phyloP scores from a whole-genome alignment of 2,888 invertebrate genomes.

The Copidosoma aretas region DNA sequence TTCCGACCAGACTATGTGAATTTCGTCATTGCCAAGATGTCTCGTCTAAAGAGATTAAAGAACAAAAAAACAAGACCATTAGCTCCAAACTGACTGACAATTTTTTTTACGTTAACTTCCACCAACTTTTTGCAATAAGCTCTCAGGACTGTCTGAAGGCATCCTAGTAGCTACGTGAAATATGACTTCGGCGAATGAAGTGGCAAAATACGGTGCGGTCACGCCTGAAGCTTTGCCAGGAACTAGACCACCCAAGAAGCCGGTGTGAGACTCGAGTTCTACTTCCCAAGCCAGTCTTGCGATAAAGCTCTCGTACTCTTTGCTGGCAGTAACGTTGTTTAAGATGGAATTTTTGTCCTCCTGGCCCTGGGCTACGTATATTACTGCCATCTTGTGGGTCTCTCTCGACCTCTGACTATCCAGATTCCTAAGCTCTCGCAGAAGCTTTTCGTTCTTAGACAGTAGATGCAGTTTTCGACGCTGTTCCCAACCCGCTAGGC shows the following conservation, averaged over 20 bases:
- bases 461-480: slow-evolving; percentile 84
- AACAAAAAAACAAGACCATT: no score
- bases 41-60: slow-evolving; percentile 71
- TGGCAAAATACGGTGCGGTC: slow-evolving; percentile 94
- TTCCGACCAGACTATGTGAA: slow-evolving; percentile 99
- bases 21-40: slow-evolving; percentile 97
- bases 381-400: slow-evolving; percentile 96
- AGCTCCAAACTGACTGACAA: background rate
- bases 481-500: slow-evolving; percentile 88
- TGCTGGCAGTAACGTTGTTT: slow-evolving; percentile 89
- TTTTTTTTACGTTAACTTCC: background rate
- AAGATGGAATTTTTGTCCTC: slow-evolving; percentile 95
- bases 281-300: slow-evolving; percentile 80
- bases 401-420: slow-evolving; percentile 91
- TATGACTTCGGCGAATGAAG: slow-evolving; percentile 90
- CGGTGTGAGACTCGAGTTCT: slow-evolving; percentile 92
- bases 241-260: slow-evolving; percentile 92
- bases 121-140: slow-evolving; percentile 80
- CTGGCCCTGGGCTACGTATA: slow-evolving; percentile 97
- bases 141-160: slow-evolving; percentile 88
- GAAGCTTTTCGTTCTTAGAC: slow-evolving; percentile 84
- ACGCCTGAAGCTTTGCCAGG: slow-evolving; percentile 89
- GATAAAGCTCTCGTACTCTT: slow-evolving; percentile 88
- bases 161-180: slow-evolving; percentile 98
- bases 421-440: slow-evolving; percentile 89